Evolutionary conservation across 2,888 invertebrate species (phyloP), one percentile per base, ranked within the genome.

Genomic region (Andrena chrysosceles): DNA sequence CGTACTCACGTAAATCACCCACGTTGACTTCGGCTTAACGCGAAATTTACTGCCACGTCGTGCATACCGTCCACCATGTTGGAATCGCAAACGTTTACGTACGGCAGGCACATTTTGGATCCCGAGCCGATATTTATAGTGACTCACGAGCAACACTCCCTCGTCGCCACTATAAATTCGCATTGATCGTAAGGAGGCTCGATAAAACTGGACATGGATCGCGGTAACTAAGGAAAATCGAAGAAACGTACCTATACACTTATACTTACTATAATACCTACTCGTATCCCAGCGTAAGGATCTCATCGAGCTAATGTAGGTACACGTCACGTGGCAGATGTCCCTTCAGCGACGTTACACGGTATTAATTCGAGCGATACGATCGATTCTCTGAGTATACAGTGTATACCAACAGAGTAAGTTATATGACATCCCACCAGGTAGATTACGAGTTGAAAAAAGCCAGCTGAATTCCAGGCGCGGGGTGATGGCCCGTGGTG

Each of bases 1-100:
- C 80, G 87, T 87, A 89, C 86, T 89, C 89, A 86, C 91, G 90
- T 91, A 91, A 91, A 91, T 91, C 91, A 91, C 87, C 75, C 76
- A 80, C 77, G 87, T 80, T 77, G 86, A 86, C 88, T 90, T 89
- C 86, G 88, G 91, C 91, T 91, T 91, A 91, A 88, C 88, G 84
- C 80, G 82, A 91, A 91, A 91, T 91, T 91, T 91, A 91, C 91
- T 89, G 89, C 90, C 89, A 63, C 83, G 79, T 80, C 87, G 87
- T 77, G 83, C 80, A 84, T 73, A 86, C 86, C 85, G 77, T 71
- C 87, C 83, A 72, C 80, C 86, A 75, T 78, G 81, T 78, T 76
- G 85, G 85, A 84, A 87, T 89, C 69, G 88, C 89, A 82, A 89
- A 87, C 89, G 87, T 89, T 89, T 88, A 85, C 89, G 83, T 70